Percentiles rank a stretch among this genome's conserved stretches.
These are phyloP conservation scores for Callithrix jacchus DNA, from an alignment of 2,113 vertebrate genomes.

Conservation along the genomic window DNA sequence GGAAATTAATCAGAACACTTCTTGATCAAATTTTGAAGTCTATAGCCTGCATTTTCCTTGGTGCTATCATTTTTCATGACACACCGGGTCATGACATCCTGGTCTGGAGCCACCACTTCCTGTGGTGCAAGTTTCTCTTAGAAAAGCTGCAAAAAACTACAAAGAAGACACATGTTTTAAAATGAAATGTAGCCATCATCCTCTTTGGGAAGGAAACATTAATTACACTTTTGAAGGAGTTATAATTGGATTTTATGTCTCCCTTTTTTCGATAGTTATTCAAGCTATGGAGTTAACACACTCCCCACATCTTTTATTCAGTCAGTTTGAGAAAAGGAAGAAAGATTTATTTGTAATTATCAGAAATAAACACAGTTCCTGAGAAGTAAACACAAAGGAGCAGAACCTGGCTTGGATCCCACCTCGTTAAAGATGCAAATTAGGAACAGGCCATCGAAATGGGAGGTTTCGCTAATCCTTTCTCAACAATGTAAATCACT, in stretches of 20 bases:
- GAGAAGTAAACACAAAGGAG: constrained; percentile 86
- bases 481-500: constrained; percentile 76
- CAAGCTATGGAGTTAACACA: constrained; percentile 41
- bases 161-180: constrained; percentile 17
- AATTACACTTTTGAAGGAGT: constrained; percentile 71
- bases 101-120: constrained; percentile 17
- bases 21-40: constrained; percentile 33
- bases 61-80: constrained; percentile 43
- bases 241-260: constrained; percentile 79
- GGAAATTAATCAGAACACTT: constrained; percentile 47
- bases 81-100: background rate
- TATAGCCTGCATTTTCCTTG: background rate
- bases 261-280: constrained; percentile 46
- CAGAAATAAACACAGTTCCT: constrained; percentile 84
- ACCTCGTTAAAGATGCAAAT: constrained; percentile 85
- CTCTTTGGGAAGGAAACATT: constrained; percentile 68
- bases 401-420: constrained; percentile 84
- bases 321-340: constrained; percentile 76
- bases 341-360: constrained; percentile 87
- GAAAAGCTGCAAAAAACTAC: constrained; percentile 26
- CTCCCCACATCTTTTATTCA: constrained; percentile 69
- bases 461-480: constrained; percentile 79
- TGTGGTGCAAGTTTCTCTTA: constrained; percentile 41
- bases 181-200: constrained; percentile 52
- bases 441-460: constrained; percentile 76